Evolutionary conservation across 2,888 invertebrate genomes (phyloP).

Genomic region (Drosophila basisetae): DNA sequence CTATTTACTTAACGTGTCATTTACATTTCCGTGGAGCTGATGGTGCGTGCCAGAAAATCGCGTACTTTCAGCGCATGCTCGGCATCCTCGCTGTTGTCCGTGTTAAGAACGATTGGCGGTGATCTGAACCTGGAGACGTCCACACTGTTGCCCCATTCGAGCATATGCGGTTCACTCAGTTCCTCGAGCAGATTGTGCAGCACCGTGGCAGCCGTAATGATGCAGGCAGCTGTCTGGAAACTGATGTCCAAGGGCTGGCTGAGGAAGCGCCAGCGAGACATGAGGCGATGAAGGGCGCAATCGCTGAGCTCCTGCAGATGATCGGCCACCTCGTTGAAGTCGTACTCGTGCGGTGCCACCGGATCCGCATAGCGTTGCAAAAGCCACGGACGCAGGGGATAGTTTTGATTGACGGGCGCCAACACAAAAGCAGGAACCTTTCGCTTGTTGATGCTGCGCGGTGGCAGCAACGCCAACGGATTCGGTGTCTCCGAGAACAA

Average conservation of each 20-base stretch:
- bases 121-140: slow-evolving; percentile 63
- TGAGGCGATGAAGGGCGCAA: slow-evolving; percentile 79
- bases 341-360: slow-evolving; percentile 72
- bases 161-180: slow-evolving; percentile 74
- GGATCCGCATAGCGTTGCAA: slow-evolving; percentile 80
- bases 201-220: slow-evolving; percentile 82
- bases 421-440: slow-evolving; percentile 76
- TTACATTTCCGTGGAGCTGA: slow-evolving; percentile 76
- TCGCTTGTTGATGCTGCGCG: slow-evolving; percentile 64
- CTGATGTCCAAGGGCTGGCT: slow-evolving; percentile 78
- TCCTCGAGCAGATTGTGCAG: slow-evolving; percentile 83
- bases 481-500: slow-evolving; percentile 74
- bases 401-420: slow-evolving; percentile 69
- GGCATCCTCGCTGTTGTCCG: slow-evolving; percentile 5
- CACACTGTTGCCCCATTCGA: slow-evolving; percentile 78
- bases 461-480: slow-evolving; percentile 59
- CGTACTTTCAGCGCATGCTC: slow-evolving; percentile 59
- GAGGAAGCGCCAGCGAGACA: slow-evolving; percentile 83
- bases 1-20: background rate
- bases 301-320: slow-evolving; percentile 79
- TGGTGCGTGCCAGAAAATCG: slow-evolving; percentile 75
- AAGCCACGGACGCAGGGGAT: slow-evolving; percentile 82
- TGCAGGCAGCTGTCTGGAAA: slow-evolving; percentile 80
- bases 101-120: background rate
- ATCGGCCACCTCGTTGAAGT: slow-evolving; percentile 82